phyloP scores from a whole-genome alignment of 2,888 invertebrate genomes.

The Pedicia rivosa region DNA sequence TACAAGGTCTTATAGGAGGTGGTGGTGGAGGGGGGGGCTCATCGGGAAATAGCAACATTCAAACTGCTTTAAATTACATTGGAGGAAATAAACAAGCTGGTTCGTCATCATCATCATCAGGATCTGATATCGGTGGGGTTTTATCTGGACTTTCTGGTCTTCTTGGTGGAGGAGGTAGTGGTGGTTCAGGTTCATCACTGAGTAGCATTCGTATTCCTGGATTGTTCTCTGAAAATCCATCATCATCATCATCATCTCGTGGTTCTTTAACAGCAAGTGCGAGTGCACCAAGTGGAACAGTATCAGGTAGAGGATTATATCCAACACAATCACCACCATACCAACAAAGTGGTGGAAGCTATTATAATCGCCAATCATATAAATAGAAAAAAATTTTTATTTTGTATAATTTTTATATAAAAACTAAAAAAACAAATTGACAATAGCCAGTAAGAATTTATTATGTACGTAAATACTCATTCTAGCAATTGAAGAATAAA shows the following conservation, averaged over 20 bases:
- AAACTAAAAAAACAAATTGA: too few species aligned
- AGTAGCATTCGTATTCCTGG: not conserved
- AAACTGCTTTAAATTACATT: too few species aligned
- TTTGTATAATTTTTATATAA: too few species aligned
- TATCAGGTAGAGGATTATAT: not conserved
- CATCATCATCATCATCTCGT: slow-evolving; percentile 9
- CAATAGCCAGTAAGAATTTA: too few species aligned
- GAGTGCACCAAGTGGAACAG: not conserved
- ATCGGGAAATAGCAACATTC: not conserved
- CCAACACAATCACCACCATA: not conserved
- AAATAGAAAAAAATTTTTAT: too few species aligned
- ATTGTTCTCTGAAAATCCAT: slow-evolving; percentile 27
- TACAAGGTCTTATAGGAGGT: slow-evolving; percentile 11
- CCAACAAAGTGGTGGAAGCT: too few species aligned
- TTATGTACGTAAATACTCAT: too few species aligned
- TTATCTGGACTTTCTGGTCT: slow-evolving; percentile 9
- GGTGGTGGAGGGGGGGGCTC: slow-evolving; percentile 11
- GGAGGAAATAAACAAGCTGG: slow-evolving; percentile 2
- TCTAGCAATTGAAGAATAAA: too few species aligned
- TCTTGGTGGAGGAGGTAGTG: slow-evolving; percentile 15
- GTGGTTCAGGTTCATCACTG: slow-evolving; percentile 5
- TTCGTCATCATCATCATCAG: not conserved
- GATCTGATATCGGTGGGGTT: not conserved
- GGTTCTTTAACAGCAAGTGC: slow-evolving; percentile 8
- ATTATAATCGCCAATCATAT: too few species aligned